Evolutionary conservation across 2,113 vertebrate genomes (phyloP).

Genomic region (Phyllostomus discolor): DNA sequence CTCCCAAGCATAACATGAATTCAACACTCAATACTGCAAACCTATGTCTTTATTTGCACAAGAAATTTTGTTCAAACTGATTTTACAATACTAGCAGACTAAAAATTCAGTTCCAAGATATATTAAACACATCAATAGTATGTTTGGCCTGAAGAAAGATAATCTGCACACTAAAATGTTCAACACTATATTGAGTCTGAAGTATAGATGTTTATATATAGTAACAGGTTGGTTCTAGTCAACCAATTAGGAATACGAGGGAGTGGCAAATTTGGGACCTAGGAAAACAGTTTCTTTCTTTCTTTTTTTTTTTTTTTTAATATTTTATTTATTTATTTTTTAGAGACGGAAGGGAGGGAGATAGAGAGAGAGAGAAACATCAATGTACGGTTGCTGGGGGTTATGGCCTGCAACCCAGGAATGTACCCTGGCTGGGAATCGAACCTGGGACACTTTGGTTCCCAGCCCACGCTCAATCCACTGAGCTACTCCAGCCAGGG

Average conservation of each 20-base stretch:
- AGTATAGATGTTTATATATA: conserved; percentile 46
- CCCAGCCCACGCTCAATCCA: no score
- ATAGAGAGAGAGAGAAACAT: no score
- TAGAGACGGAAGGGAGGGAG: no score
- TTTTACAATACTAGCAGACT: not conserved
- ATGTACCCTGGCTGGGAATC: no score
- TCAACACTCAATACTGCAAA: not conserved
- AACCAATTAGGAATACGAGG: conserved; percentile 32
- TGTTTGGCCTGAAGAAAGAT: not conserved
- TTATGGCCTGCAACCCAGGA: no score
- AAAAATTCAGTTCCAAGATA: not conserved
- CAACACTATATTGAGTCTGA: conserved; percentile 48
- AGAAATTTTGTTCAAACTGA: conserved; percentile 21
- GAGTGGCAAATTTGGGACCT: not conserved
- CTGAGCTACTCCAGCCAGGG: no score
- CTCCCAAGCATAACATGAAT: not conserved
- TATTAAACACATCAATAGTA: not conserved
- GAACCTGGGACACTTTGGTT: no score
- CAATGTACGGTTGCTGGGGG: no score
- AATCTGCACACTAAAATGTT: not conserved
- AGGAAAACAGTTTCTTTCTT: conserved; percentile 20
- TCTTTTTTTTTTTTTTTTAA: no score
- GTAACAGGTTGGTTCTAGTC: not conserved
- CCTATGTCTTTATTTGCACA: not conserved
- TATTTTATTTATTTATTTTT: no score